Evolutionary conservation across 2,888 invertebrate genomes (phyloP).

Genomic region (Orchesellides sinensis): DNA sequence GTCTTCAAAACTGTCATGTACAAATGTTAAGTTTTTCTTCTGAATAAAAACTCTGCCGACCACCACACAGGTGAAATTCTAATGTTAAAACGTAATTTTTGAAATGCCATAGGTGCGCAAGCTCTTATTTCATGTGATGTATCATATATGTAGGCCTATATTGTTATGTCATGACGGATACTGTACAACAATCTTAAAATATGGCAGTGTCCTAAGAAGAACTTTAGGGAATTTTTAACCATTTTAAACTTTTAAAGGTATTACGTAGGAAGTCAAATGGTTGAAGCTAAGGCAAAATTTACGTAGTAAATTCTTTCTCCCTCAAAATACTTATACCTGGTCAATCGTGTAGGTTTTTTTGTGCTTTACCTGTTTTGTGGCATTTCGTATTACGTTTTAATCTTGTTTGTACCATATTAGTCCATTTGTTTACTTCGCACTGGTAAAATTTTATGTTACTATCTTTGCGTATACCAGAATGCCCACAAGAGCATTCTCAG

Average conservation of each 20-base stretch:
- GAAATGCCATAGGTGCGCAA: too few relatives aligned
- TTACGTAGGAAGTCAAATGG: background rate
- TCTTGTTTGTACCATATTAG: background rate
- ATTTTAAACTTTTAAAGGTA: background rate
- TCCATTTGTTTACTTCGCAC: background rate
- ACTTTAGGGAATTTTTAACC: background rate
- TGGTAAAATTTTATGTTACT: background rate
- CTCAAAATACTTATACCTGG: conserved; percentile 28
- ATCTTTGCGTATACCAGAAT: conserved; percentile 1
- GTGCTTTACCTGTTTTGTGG: conserved; percentile 25
- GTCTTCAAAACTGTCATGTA: background rate
- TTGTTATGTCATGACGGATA: background rate
- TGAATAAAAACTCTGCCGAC: background rate
- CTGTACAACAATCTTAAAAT: background rate
- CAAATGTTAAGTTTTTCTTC: background rate
- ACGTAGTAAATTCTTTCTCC: conserved; percentile 29
- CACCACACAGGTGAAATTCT: background rate
- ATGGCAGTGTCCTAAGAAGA: background rate
- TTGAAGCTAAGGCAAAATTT: conserved; percentile 1
- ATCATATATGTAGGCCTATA: background rate
- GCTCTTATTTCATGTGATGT: too few relatives aligned
- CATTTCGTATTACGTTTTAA: conserved; percentile 11
- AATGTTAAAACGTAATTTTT: background rate
- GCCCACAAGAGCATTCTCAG: background rate
- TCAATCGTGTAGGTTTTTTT: conserved; percentile 5